Percentiles rank a stretch among this genome's conserved stretches.
phyloP scores from a whole-genome alignment of 2,888 invertebrate genomes.

The Drosophila crucigera region DNA sequence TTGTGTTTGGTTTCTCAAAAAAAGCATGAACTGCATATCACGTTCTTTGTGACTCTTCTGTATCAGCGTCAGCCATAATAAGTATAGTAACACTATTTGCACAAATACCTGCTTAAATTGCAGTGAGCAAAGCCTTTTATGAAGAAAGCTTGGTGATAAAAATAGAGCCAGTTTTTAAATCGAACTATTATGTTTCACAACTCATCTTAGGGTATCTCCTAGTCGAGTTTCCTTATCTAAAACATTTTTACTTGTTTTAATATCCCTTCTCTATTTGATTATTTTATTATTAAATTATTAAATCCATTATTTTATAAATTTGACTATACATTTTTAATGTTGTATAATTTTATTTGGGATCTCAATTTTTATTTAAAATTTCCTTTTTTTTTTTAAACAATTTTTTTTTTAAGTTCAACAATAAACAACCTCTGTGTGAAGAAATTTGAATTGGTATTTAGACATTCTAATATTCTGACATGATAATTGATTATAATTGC shows the following conservation, averaged over 20 bases:
- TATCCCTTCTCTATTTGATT: not conserved
- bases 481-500: too few relatives aligned
- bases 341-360: not conserved
- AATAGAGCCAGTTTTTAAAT: not conserved
- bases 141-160: not conserved
- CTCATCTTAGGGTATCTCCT: not conserved
- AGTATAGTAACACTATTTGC: not conserved
- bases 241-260: not conserved
- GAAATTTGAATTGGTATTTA: not conserved
- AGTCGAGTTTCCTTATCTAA: not conserved
- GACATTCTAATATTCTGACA: not conserved
- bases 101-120: not conserved
- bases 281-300: not conserved
- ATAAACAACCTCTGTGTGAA: not conserved
- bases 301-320: not conserved
- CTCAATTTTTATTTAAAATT: not conserved
- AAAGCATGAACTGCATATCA: not conserved
- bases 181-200: not conserved
- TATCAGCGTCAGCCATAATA: not conserved
- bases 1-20: not conserved
- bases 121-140: not conserved
- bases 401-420: not conserved
- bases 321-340: not conserved
- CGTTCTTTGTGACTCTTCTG: not conserved
- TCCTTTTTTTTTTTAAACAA: not conserved